phyloP scores from a whole-genome alignment of 2,113 vertebrate genomes.

The Nerophis lumbriciformis region DNA sequence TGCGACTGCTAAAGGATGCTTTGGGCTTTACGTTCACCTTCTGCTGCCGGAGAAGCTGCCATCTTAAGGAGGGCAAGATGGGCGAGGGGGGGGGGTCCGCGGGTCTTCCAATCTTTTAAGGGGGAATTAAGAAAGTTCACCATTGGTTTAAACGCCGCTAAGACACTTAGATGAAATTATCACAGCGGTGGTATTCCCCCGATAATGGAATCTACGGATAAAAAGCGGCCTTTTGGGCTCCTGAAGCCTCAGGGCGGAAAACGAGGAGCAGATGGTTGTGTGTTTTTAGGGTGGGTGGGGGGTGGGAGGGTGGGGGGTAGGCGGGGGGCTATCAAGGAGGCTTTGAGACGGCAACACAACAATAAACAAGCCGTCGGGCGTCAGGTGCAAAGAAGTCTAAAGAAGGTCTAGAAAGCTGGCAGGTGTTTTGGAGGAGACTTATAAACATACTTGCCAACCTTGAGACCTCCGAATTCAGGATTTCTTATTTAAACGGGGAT shows the following conservation, averaged over 20 bases:
- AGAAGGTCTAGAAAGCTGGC: constrained; percentile 32
- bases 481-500: too few species aligned
- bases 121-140: constrained; percentile 50
- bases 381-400: constrained; percentile 58
- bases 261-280: constrained; percentile 70
- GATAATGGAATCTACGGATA: constrained; percentile 46
- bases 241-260: constrained; percentile 28
- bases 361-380: constrained; percentile 64
- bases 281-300: constrained; percentile 33
- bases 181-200: constrained; percentile 40
- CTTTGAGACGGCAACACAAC: constrained; percentile 60
- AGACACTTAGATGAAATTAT: constrained; percentile 46
- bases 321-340: constrained; percentile 40
- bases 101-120: constrained; percentile 53
- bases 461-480: too few species aligned
- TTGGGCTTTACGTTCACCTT: constrained; percentile 67
- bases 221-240: constrained; percentile 42
- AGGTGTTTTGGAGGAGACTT: constrained; percentile 12
- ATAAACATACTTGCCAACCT: too few species aligned
- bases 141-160: constrained; percentile 52
- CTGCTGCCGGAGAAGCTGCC: constrained; percentile 47
- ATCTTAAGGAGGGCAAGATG: constrained; percentile 42
- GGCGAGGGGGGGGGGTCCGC: constrained; percentile 36
- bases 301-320: constrained; percentile 5
- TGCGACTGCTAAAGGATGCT: constrained; percentile 66